These are phyloP conservation scores for Escarpia spicata DNA, from an alignment of 2,888 invertebrate genomes.

Conservation along the genomic window DNA sequence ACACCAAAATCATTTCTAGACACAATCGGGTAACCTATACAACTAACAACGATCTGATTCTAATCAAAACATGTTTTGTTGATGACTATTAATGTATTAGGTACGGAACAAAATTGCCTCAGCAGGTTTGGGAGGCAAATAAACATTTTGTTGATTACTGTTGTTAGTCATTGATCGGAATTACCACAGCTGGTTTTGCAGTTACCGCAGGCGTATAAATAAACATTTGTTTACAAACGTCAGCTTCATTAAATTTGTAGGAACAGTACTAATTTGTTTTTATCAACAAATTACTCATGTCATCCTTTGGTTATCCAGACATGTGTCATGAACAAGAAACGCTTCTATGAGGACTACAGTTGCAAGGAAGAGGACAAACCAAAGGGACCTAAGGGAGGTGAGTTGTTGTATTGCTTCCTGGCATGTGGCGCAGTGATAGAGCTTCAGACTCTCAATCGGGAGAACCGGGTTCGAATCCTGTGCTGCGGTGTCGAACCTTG, in stretches of 20 bases:
- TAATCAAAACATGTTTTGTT: no score
- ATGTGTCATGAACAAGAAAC: conserved; percentile 68
- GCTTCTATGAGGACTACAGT: conserved; percentile 58
- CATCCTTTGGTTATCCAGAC: conserved; percentile 46
- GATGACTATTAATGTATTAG: no score
- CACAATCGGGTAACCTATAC: no score
- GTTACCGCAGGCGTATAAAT: not conserved
- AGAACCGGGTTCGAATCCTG: no score
- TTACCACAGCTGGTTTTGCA: not conserved
- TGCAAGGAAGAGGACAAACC: conserved; percentile 28
- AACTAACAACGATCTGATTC: no score
- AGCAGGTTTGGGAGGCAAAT: not conserved
- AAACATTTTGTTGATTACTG: no score
- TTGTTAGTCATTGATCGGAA: not conserved
- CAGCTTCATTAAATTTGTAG: not conserved
- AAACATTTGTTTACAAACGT: not conserved
- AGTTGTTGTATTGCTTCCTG: not conserved
- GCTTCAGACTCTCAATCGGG: no score
- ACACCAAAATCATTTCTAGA: no score
- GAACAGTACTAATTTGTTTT: not conserved
- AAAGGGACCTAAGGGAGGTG: not conserved
- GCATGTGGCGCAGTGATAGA: not conserved
- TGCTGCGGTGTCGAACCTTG: no score
- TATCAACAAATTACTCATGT: not conserved
- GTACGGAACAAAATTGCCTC: not conserved